Evolutionary conservation across 2,888 invertebrate genomes (phyloP), one percentile per base, ranked within the genome.

Genomic region (Leptinotarsa rubiginosa): DNA sequence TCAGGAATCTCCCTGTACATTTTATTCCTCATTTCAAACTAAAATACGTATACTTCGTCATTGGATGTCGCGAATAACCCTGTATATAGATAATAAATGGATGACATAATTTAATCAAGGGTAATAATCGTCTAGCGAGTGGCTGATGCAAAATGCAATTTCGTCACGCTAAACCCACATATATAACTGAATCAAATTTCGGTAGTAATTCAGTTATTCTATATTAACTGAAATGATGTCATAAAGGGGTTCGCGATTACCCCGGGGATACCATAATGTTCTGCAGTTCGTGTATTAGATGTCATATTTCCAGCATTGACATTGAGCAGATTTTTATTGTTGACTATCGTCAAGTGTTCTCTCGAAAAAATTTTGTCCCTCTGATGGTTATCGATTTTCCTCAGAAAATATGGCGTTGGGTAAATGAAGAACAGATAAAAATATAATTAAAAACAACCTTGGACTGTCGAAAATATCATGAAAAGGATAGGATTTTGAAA

Each of bases 91-190:
- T 83, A 81, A 84, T 84, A 84, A 84, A 82, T 84, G 83, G 84
- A 83, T 81, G 83, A 82, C 81, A 82, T 83, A 83, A 85, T 84
- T 82, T 73, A 78, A 83, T 84, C 84, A 84, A 81, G 75, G 81
- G 79, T 70, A 75, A 80, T 80, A 81, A 79, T 81, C 79, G 78
- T 80, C 80, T 75, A 80, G 75, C 78, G 75, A 74, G 75, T 74
- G 75, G 77, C 74, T 75, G 83, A 83, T 83, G 82, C 82, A 84
- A 85, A 86, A 84, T 85, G 85, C 83, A 83, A 85, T 83, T 83
- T 83, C 85, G 86, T 86, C 84, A 86, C 85, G 85, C 82, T 79
- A 76, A 80, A 84, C 83, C 85, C 86, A 82, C 85, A 84, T 80
- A 80, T 80, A 81, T 83, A 84, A 84, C 84, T 83, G 84, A 85